Evolutionary conservation across 2,888 invertebrate species (phyloP), one percentile per base, ranked within the genome.

Genomic region (Luffia ferchaultella): DNA sequence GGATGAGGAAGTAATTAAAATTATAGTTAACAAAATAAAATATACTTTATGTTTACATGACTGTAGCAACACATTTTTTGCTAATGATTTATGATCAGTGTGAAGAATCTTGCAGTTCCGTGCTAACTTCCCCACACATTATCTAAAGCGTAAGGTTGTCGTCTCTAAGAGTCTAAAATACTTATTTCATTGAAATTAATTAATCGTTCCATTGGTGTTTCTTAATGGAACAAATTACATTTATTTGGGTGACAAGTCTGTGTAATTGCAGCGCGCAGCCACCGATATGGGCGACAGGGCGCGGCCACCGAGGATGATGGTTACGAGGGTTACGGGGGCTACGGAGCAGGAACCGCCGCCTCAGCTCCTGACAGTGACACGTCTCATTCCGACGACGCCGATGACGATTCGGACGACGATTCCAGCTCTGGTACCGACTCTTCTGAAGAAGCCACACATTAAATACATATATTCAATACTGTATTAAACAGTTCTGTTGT

Each of bases 241-340:
- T n/a, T n/a, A n/a, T n/a, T n/a, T n/a, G n/a, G n/a, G n/a, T n/a
- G n/a, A n/a, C n/a, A n/a, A n/a, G n/a, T n/a, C n/a, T n/a, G n/a
- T n/a, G n/a, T n/a, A n/a, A n/a, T n/a, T n/a, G n/a, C 68, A 92
- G 92, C 93, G 57, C 89, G 95, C 50, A 91, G 88, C 57, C 95
- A 96, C 71, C 95, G 95, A 68, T 96, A 93, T 85, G 96, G 96
- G 12, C 87, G 96, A 18, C 95, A 95, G 78, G 91, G 90, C 61
- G 88, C 90, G 61, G 73, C 71, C 52, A 85, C 85, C 55, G 87
- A 88, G 59, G 89, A 88, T 54, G 90, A 90, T 60, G 90, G 89
- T 55, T 89, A 89, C 62, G 86, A 58, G 42, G 80, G 67, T 43
- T n/a, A n/a, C n/a, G n/a, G 71, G 41, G 77, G 78, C 56, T 75